phyloP scores from a whole-genome alignment of 2,888 invertebrate species.

The Operophtera brumata region DNA sequence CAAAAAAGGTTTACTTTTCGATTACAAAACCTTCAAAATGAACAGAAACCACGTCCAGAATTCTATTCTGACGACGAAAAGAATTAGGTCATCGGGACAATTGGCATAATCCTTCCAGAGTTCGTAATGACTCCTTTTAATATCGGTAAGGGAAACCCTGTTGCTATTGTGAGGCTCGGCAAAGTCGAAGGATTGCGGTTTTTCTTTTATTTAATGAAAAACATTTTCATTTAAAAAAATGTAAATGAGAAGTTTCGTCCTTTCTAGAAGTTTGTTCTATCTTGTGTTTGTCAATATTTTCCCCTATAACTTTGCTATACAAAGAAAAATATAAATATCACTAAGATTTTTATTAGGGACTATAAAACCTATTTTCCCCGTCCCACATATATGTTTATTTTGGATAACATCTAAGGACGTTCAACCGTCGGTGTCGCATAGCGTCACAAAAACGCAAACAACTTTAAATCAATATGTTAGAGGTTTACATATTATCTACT shows the following conservation, averaged over 20 bases:
- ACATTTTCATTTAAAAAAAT: background rate
- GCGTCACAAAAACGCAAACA: constrained; percentile 5
- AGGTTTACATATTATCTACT: constrained; percentile 20
- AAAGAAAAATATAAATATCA: background rate
- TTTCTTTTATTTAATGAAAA: background rate
- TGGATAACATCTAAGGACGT: constrained; percentile 15
- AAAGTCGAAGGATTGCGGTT: background rate
- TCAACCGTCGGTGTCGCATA: constrained; percentile 2
- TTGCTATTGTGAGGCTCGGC: constrained; percentile 2
- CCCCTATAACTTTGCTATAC: too few species aligned
- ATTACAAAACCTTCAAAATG: constrained; percentile 2
- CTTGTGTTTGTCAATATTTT: too few species aligned
- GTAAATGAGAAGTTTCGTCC: too few species aligned
- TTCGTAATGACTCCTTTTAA: constrained; percentile 28
- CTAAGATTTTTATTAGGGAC: background rate
- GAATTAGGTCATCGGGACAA: constrained; percentile 36
- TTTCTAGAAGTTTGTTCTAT: too few species aligned
- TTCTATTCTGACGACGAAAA: constrained; percentile 15
- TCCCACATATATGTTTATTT: constrained; percentile 5
- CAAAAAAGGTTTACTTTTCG: background rate
- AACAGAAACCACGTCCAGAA: too few species aligned
- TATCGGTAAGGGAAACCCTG: constrained; percentile 15
- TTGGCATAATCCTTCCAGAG: constrained; percentile 21
- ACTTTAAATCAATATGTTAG: background rate
- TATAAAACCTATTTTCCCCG: constrained; percentile 3